phyloP scores from a whole-genome alignment of 2,888 invertebrate genomes.

The Creontiades dilutus region DNA sequence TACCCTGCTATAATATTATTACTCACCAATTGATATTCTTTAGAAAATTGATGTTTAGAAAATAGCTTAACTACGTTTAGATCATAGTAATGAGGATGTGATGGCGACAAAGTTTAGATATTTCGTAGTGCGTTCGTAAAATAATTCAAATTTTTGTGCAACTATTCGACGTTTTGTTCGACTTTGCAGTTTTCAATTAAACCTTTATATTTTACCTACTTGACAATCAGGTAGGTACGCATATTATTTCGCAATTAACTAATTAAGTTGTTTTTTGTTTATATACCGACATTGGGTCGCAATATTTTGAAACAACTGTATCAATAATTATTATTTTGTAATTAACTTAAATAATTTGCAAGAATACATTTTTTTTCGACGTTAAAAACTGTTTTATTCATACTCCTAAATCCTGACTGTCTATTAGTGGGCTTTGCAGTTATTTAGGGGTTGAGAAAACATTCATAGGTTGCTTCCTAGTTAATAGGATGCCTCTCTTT shows the following conservation, averaged over 20 bases:
- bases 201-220: background rate
- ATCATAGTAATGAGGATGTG: slow-evolving; percentile 64
- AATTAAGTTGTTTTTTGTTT: background rate
- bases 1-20: slow-evolving; percentile 5
- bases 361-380: slow-evolving; percentile 3
- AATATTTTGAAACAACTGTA: background rate
- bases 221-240: background rate
- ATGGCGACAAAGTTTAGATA: slow-evolving; percentile 67
- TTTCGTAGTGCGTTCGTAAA: slow-evolving; percentile 45
- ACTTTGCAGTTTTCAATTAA: background rate
- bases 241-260: background rate
- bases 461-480: too few relatives aligned
- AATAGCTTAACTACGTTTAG: slow-evolving; percentile 48
- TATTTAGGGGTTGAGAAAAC: too few relatives aligned
- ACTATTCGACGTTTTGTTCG: background rate
- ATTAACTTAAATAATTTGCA: background rate
- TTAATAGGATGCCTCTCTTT: too few relatives aligned
- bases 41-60: slow-evolving; percentile 55
- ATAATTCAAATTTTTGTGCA: slow-evolving; percentile 7
- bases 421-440: too few relatives aligned
- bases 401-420: too few relatives aligned
- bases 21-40: slow-evolving; percentile 41
- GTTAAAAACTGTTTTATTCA: too few relatives aligned
- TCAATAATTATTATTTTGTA: background rate
- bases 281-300: background rate